These are phyloP conservation scores for Myotis pilosus DNA, from an alignment of 2,797 vertebrate genomes.

Conservation along the genomic window DNA sequence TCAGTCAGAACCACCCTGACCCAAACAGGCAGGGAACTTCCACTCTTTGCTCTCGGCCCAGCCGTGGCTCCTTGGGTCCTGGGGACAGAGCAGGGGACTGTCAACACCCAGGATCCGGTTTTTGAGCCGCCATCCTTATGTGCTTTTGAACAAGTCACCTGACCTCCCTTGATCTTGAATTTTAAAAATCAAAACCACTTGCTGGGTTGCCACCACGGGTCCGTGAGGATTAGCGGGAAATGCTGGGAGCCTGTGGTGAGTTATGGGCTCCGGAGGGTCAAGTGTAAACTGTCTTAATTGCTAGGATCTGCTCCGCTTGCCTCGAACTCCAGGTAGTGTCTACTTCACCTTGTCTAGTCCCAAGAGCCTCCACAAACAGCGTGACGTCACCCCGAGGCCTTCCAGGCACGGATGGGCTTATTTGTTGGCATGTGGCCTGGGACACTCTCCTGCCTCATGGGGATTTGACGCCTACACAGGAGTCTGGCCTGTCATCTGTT, in stretches of 20 bases:
- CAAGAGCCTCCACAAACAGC: background rate
- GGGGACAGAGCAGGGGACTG: rapidly evolving
- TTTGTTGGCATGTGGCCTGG: background rate
- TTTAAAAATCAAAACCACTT: background rate
- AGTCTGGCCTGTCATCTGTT: background rate
- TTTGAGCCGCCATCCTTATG: background rate
- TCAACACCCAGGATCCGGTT: background rate
- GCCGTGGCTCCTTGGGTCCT: background rate
- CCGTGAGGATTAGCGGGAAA: background rate
- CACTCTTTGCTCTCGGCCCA: rapidly evolving
- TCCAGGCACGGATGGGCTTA: background rate
- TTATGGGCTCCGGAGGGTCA: background rate
- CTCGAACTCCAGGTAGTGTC: background rate
- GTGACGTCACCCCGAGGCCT: background rate
- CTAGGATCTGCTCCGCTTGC: background rate
- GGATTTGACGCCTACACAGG: too few species aligned
- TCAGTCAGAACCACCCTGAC: background rate
- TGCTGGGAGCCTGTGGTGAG: background rate
- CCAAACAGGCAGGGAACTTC: rapidly evolving
- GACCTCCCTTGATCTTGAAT: background rate
- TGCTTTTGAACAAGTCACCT: background rate
- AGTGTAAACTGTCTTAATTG: background rate
- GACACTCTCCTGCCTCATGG: too few species aligned
- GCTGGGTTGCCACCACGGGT: background rate
- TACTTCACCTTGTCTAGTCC: background rate